A percentile compares a stretch with the other conserved stretches of the same genome.
Conservation (phyloP, 2,797 vertebrate genomes). For the Botia kubotai region DNA sequence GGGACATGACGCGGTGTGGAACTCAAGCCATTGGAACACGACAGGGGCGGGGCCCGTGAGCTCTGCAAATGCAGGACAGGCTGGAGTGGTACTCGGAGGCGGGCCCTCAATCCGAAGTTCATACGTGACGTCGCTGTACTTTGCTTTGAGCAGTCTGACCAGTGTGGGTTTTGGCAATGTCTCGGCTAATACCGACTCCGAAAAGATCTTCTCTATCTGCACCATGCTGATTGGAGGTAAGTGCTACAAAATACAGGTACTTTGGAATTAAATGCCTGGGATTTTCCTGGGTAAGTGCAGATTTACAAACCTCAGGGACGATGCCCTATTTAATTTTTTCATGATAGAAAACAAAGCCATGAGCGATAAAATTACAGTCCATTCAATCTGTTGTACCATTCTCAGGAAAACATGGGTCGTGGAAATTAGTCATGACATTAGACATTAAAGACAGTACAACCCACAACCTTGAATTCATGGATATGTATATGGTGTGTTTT, state of each 20-base stretch:
- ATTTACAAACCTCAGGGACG: background rate
- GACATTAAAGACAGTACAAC: background rate
- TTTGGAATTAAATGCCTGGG: background rate
- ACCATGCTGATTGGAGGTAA: constrained; percentile 97
- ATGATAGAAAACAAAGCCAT: background rate
- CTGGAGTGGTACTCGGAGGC: constrained; percentile 58
- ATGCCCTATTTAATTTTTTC: background rate
- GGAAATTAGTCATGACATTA: background rate
- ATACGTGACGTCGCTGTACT: constrained; percentile 96
- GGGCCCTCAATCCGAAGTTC: constrained; percentile 91
- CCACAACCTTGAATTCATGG: background rate
- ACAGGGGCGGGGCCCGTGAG: constrained; percentile 59
- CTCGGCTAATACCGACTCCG: constrained; percentile 93
- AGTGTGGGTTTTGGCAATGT: constrained; percentile 98
- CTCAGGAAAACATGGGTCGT: background rate
- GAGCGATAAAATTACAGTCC: background rate
- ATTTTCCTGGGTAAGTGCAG: background rate
- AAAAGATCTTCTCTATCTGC: constrained; percentile 98
- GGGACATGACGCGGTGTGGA: constrained; percentile 66
- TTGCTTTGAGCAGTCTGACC: constrained; percentile 97
- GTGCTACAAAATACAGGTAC: constrained; percentile 65
- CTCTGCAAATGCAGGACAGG: constrained; percentile 41
- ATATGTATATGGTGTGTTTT: background rate
- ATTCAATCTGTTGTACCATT: background rate
- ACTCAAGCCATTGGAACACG: constrained; percentile 71